Evolutionary conservation across 2,797 vertebrate species (phyloP).

Genomic region (Varecia variegata): DNA sequence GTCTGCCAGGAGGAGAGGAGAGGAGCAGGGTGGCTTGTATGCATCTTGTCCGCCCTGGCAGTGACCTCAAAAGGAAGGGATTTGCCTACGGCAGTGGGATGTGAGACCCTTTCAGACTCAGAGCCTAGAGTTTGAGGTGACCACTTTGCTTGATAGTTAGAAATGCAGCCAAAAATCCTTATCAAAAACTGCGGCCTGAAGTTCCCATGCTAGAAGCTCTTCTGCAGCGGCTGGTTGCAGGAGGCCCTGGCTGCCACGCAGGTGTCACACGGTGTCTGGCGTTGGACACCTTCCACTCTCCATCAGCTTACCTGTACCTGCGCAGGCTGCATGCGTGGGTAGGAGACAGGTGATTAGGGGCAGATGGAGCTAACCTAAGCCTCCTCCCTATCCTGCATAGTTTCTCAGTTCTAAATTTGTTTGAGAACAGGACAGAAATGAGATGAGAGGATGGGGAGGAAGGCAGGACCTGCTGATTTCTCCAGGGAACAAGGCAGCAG

Average conservation of each 20-base stretch:
- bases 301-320: not conserved
- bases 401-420: not conserved
- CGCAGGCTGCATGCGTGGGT: not conserved
- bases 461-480: not conserved
- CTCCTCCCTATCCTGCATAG: accelerated
- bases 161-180: not conserved
- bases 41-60: not conserved
- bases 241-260: not conserved
- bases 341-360: not conserved
- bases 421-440: not conserved
- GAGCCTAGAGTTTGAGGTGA: not conserved
- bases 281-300: accelerated
- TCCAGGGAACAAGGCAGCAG: accelerated
- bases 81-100: not conserved
- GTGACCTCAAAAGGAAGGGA: not conserved
- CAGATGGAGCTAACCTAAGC: not conserved
- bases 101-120: not conserved
- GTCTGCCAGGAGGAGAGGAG: not conserved
- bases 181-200: too few species aligned
- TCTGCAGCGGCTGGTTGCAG: not conserved
- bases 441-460: not conserved
- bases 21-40: accelerated
- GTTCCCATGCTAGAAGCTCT: not conserved
- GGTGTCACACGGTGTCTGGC: accelerated
- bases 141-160: not conserved